Conservation (phyloP, 1,140 invertebrate species). For the Bombus confusus region DNA sequence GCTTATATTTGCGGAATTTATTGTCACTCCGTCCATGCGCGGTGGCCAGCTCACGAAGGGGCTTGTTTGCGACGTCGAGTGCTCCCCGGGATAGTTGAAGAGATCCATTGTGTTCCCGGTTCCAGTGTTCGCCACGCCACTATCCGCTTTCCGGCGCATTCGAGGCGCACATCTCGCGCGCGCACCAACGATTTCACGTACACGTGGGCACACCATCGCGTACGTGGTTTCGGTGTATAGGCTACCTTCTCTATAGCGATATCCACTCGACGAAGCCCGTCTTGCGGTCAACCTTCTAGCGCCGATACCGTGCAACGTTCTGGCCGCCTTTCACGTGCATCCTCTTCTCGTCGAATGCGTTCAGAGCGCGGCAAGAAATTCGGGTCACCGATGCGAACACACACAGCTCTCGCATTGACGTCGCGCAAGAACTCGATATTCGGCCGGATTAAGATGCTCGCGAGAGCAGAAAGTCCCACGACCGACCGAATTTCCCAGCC, state of each 20-base stretch:
- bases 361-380: constrained; percentile 37
- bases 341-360: constrained; percentile 8
- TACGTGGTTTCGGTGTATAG: not conserved
- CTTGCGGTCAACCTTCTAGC: constrained; percentile 57
- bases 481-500: not conserved
- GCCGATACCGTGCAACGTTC: constrained; percentile 21
- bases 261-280: constrained; percentile 22
- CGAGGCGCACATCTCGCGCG: constrained; percentile 7
- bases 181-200: not conserved
- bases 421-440: constrained; percentile 33
- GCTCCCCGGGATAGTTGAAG: constrained; percentile 63
- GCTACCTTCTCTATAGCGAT: constrained; percentile 16
- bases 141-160: constrained; percentile 63
- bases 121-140: constrained; percentile 50
- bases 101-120: constrained; percentile 65
- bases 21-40: constrained; percentile 51
- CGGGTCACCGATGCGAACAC: constrained; percentile 48
- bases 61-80: constrained; percentile 73
- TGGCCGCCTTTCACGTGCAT: constrained; percentile 14
- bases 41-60: constrained; percentile 58
- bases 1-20: constrained; percentile 70
- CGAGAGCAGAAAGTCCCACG: not conserved
- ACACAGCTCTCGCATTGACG: constrained; percentile 32
- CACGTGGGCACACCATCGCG: too few relatives aligned
- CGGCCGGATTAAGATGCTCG: not conserved